Evolutionary conservation across 2,888 invertebrate species (phyloP).

Genomic region (Phyto melanocephala): DNA sequence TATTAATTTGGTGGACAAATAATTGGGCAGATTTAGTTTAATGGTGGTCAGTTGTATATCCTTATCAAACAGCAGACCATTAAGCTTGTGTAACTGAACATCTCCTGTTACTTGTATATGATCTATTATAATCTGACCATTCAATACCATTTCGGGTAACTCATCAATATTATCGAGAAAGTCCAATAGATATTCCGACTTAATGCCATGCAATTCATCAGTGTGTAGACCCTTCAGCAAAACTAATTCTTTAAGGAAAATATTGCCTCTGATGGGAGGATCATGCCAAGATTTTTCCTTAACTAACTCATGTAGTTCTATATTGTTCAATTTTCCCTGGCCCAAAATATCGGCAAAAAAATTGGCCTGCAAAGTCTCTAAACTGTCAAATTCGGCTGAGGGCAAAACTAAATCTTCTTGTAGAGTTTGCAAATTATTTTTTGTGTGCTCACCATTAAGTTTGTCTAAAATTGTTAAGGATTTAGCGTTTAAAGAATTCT

Average conservation of each 20-base stretch:
- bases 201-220: slow-evolving; percentile 76
- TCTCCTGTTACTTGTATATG: slow-evolving; percentile 75
- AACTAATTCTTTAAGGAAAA: slow-evolving; percentile 73
- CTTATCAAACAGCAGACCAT: slow-evolving; percentile 70
- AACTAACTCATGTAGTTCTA: slow-evolving; percentile 75
- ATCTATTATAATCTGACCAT: slow-evolving; percentile 78
- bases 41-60: slow-evolving; percentile 75
- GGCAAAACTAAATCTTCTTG: slow-evolving; percentile 72
- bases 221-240: slow-evolving; percentile 73
- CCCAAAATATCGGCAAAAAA: slow-evolving; percentile 77
- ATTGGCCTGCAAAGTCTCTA: slow-evolving; percentile 72
- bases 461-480: slow-evolving; percentile 73
- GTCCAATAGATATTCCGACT: slow-evolving; percentile 71
- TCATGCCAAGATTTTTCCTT: slow-evolving; percentile 69
- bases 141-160: slow-evolving; percentile 74
- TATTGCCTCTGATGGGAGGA: slow-evolving; percentile 61
- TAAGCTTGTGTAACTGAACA: slow-evolving; percentile 69
- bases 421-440: slow-evolving; percentile 69
- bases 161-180: slow-evolving; percentile 72
- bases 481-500: slow-evolving; percentile 66
- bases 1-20: slow-evolving; percentile 70
- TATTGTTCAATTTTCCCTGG: slow-evolving; percentile 70
- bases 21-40: slow-evolving; percentile 78
- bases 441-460: slow-evolving; percentile 76
- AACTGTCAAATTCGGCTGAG: slow-evolving; percentile 69